Percentiles rank a stretch among this genome's conserved stretches.
phyloP scores from a whole-genome alignment of 2,797 vertebrate species.

The Neoniphon sammara region DNA sequence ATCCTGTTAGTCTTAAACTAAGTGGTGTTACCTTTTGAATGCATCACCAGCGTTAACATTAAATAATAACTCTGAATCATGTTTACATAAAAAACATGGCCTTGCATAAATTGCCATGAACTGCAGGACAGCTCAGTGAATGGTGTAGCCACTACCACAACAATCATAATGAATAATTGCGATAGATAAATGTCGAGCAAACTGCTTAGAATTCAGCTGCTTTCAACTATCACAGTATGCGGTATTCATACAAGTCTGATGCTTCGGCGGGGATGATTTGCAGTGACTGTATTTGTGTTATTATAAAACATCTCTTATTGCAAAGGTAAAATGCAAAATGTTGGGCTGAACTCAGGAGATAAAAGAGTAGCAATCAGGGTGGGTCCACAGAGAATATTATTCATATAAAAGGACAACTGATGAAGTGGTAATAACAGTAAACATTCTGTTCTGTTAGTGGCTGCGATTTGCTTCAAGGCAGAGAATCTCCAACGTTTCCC shows the following conservation, averaged over 20 bases:
- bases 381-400: conserved; percentile 57
- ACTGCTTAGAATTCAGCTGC: conserved; percentile 54
- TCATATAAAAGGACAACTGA: conserved; percentile 57
- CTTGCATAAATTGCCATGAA: conserved; percentile 2
- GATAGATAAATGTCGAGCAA: conserved; percentile 46
- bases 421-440: conserved; percentile 65
- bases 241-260: conserved; percentile 41
- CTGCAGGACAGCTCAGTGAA: conserved; percentile 28
- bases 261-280: conserved; percentile 47
- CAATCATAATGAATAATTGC: conserved; percentile 48
- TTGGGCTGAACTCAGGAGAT: conserved; percentile 53
- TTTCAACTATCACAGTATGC: conserved; percentile 51
- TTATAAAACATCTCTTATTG: conserved; percentile 44
- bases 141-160: conserved; percentile 40
- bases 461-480: conserved; percentile 63
- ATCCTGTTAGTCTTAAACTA: conserved; percentile 4
- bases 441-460: conserved; percentile 55
- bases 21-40: not conserved
- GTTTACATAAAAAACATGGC: conserved; percentile 32
- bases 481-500: conserved; percentile 61
- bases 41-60: conserved; percentile 17
- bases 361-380: conserved; percentile 51
- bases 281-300: conserved; percentile 36
- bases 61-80: conserved; percentile 29
- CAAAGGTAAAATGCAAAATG: conserved; percentile 57